Percentiles rank a stretch among this genome's conserved stretches.
Conservation (phyloP, 2,797 vertebrate species). For the Harpagifer antarcticus region DNA sequence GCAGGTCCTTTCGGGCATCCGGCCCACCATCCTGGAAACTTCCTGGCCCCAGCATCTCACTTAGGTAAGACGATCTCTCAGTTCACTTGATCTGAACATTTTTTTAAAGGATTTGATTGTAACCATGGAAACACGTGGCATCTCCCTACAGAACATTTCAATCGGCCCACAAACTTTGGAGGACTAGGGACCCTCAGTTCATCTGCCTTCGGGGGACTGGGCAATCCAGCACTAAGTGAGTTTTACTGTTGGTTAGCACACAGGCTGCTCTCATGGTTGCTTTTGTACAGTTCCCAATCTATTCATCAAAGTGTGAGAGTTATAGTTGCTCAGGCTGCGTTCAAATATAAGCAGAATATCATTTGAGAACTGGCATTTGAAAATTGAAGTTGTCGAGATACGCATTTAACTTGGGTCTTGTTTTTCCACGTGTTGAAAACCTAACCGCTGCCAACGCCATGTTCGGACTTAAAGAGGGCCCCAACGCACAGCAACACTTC, state of each 20-base stretch:
- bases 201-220: slow-evolving; percentile 97
- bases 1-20: slow-evolving; percentile 92
- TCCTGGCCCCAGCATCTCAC: slow-evolving; percentile 93
- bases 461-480: slow-evolving; percentile 97
- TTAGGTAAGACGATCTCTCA: slow-evolving; percentile 84
- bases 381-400: slow-evolving; percentile 32
- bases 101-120: neutral
- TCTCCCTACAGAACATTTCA: slow-evolving; percentile 89
- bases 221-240: slow-evolving; percentile 98
- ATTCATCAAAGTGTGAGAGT: neutral
- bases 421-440: slow-evolving; percentile 79
- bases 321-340: neutral
- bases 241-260: slow-evolving; percentile 57
- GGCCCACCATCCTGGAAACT: slow-evolving; percentile 93
- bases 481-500: slow-evolving; percentile 90
- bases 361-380: neutral
- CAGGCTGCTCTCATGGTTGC: too few relatives aligned
- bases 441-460: slow-evolving; percentile 92
- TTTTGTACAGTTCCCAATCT: neutral
- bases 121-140: slow-evolving; percentile 10
- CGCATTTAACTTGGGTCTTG: slow-evolving; percentile 72
- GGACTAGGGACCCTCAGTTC: slow-evolving; percentile 94
- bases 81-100: neutral
- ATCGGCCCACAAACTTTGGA: slow-evolving; percentile 91
- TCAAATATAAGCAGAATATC: neutral